Evolutionary conservation across 2,113 vertebrate species (phyloP).

Genomic region (Pterocles gutturalis): DNA sequence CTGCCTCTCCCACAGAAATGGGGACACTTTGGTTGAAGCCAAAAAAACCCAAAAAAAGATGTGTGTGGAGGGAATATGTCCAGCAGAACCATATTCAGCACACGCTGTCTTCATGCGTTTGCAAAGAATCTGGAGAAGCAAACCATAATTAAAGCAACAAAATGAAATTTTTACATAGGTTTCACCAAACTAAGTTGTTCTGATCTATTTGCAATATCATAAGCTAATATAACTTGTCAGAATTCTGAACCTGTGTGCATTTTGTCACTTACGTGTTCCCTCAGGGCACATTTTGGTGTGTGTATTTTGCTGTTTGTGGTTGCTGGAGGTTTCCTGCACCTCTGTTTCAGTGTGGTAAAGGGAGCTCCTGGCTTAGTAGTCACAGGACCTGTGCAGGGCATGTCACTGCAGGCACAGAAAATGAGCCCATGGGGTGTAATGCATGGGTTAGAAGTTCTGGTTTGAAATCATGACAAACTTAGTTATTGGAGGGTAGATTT

Average conservation of each 20-base stretch:
- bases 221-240: neutral
- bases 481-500: neutral
- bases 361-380: neutral
- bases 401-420: neutral
- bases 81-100: neutral
- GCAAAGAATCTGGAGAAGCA: neutral
- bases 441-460: neutral
- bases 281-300: neutral
- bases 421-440: neutral
- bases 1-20: neutral
- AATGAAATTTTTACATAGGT: neutral
- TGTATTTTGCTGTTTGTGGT: neutral
- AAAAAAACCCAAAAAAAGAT: neutral
- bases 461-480: neutral
- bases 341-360: neutral
- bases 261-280: neutral
- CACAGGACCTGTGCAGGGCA: neutral
- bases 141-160: neutral
- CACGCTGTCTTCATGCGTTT: neutral
- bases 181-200: neutral
- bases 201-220: neutral
- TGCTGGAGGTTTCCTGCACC: neutral
- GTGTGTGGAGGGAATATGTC: neutral
- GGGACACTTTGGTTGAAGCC: neutral
- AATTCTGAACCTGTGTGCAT: neutral